These are phyloP conservation scores for Muscicapa adusta DNA, from an alignment of 2,113 vertebrate genomes.

Conservation along the genomic window DNA sequence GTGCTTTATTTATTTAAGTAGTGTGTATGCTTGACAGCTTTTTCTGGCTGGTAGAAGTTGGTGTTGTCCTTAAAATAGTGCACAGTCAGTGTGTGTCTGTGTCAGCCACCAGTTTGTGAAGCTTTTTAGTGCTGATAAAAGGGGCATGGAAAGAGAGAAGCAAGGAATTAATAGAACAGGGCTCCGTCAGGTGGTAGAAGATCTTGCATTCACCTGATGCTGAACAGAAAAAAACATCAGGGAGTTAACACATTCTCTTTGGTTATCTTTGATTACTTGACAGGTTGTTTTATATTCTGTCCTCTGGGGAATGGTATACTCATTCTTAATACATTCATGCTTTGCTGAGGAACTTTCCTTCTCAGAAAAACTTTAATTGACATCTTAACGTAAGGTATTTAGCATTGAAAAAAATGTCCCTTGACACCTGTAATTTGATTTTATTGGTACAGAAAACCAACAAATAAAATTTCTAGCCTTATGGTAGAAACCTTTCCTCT, in stretches of 20 bases:
- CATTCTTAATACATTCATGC: conserved; percentile 7
- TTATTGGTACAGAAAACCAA: conserved; percentile 6
- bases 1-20: neutral
- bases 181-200: conserved; percentile 8
- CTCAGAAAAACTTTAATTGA: conserved; percentile 54
- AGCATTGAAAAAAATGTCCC: conserved; percentile 6
- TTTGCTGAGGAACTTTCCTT: conserved; percentile 37
- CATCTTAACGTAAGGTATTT: conserved; percentile 43
- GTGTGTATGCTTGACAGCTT: neutral
- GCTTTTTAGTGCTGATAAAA: neutral
- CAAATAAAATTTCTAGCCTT: neutral
- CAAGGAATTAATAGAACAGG: conserved; percentile 23
- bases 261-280: conserved; percentile 50
- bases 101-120: neutral
- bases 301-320: conserved; percentile 17
- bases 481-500: neutral
- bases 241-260: conserved; percentile 54
- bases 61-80: conserved; percentile 15
- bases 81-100: conserved; percentile 11
- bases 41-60: neutral
- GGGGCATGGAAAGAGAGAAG: neutral
- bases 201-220: conserved; percentile 46
- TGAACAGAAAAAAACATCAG: conserved; percentile 26
- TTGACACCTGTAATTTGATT: neutral
- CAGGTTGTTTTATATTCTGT: conserved; percentile 49